phyloP scores from a whole-genome alignment of 2,797 vertebrate genomes.

The Eulemur mongoz region DNA sequence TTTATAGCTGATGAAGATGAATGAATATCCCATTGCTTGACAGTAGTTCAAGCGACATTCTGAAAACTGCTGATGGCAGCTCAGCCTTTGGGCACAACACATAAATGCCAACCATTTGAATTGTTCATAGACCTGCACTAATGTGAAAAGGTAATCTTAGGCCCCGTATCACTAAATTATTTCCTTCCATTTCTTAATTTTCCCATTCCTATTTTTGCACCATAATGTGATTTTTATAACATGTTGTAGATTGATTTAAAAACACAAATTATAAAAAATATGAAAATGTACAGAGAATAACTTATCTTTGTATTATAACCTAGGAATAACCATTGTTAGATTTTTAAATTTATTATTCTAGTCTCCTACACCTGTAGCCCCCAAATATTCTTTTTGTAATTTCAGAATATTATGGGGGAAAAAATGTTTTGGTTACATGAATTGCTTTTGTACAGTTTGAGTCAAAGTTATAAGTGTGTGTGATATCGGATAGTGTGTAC shows the following conservation, averaged over 20 bases:
- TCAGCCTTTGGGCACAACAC: background rate
- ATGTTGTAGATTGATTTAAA: background rate
- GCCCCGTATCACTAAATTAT: background rate
- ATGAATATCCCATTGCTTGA: conserved; percentile 56
- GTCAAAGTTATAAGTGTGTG: too few species aligned
- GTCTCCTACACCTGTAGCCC: background rate
- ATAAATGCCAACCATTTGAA: background rate
- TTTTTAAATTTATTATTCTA: background rate
- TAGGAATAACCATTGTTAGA: background rate
- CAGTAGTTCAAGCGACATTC: conserved; percentile 55
- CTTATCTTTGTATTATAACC: background rate
- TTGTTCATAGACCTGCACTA: background rate
- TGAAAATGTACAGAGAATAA: background rate
- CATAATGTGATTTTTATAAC: background rate
- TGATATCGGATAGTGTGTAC: too few species aligned
- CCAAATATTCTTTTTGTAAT: background rate
- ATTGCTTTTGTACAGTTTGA: too few species aligned
- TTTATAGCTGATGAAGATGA: conserved; percentile 75
- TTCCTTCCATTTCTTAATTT: background rate
- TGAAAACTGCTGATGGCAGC: conserved; percentile 57
- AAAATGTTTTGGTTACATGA: too few species aligned
- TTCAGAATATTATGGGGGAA: too few species aligned
- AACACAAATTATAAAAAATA: background rate
- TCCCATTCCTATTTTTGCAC: background rate
- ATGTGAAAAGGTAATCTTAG: background rate